Percentiles rank a stretch among this genome's conserved stretches.
These are phyloP conservation scores for Rhimphoctona megacephalus DNA, from an alignment of 2,888 invertebrate genomes.

Conservation along the genomic window DNA sequence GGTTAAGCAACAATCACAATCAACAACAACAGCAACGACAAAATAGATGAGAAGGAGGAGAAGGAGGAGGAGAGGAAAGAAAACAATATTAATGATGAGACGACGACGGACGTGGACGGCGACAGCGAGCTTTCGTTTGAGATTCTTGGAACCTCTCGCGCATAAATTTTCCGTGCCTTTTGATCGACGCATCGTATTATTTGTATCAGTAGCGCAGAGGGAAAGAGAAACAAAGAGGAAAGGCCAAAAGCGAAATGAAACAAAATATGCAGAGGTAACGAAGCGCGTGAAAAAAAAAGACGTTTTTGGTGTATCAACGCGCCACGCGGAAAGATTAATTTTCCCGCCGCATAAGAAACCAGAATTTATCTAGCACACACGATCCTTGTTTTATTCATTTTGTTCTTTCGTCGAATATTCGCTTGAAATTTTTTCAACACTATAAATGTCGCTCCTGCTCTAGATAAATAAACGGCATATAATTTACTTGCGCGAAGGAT, in stretches of 20 bases:
- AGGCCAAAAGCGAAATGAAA: slow-evolving; percentile 68
- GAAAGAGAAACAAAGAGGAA: slow-evolving; percentile 59
- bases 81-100: slow-evolving; percentile 56
- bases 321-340: slow-evolving; percentile 60
- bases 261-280: slow-evolving; percentile 58
- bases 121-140: slow-evolving; percentile 78
- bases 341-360: slow-evolving; percentile 72
- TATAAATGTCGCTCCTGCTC: slow-evolving; percentile 81
- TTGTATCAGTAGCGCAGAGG: slow-evolving; percentile 72
- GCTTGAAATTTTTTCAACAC: slow-evolving; percentile 45
- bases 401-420: slow-evolving; percentile 30
- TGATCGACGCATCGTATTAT: slow-evolving; percentile 80
- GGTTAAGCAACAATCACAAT: slow-evolving; percentile 5
- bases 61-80: slow-evolving; percentile 8
- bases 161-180: slow-evolving; percentile 80
- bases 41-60: slow-evolving; percentile 21
- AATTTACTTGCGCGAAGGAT: slow-evolving; percentile 71
- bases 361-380: slow-evolving; percentile 76
- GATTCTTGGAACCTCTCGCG: slow-evolving; percentile 75
- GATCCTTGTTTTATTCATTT: slow-evolving; percentile 75
- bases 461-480: slow-evolving; percentile 81
- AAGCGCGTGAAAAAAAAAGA: neutral
- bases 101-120: slow-evolving; percentile 62
- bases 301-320: slow-evolving; percentile 69
- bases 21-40: slow-evolving; percentile 46